phyloP scores from a whole-genome alignment of 2,797 vertebrate species.

The Anguilla pacifica region DNA sequence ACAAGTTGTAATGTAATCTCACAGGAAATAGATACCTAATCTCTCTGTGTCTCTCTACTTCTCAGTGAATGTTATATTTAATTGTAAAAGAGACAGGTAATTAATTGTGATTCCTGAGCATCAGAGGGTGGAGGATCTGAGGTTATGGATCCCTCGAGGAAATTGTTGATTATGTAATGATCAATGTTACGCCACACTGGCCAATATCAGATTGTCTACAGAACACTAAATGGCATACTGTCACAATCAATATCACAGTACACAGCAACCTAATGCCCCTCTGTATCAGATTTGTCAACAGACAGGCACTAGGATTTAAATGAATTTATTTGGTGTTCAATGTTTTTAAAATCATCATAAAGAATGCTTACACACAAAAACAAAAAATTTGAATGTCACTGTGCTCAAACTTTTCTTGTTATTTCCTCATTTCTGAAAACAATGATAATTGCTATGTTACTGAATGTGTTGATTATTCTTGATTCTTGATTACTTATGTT shows the following conservation, averaged over 20 bases:
- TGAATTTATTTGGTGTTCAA: background rate
- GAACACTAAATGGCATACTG: background rate
- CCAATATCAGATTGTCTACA: background rate
- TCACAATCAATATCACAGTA: background rate
- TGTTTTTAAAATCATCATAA: no score
- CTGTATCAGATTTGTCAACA: background rate
- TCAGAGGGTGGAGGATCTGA: background rate
- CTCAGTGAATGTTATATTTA: background rate
- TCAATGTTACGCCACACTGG: background rate
- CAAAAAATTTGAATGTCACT: no score
- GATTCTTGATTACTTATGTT: background rate
- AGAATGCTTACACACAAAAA: no score
- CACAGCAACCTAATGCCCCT: background rate
- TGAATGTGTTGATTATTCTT: background rate
- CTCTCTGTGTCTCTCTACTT: background rate
- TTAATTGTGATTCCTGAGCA: background rate
- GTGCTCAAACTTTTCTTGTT: no score
- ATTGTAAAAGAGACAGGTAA: background rate
- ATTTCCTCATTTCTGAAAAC: background rate
- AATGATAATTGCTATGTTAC: background rate
- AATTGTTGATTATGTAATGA: background rate
- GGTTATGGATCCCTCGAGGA: background rate
- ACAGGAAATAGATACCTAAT: background rate
- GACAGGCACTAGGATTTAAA: background rate
- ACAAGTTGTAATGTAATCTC: background rate